Evolutionary conservation across 2,113 vertebrate species (phyloP), one percentile per base, ranked within the genome.

Genomic region (Vanacampus margaritifer): DNA sequence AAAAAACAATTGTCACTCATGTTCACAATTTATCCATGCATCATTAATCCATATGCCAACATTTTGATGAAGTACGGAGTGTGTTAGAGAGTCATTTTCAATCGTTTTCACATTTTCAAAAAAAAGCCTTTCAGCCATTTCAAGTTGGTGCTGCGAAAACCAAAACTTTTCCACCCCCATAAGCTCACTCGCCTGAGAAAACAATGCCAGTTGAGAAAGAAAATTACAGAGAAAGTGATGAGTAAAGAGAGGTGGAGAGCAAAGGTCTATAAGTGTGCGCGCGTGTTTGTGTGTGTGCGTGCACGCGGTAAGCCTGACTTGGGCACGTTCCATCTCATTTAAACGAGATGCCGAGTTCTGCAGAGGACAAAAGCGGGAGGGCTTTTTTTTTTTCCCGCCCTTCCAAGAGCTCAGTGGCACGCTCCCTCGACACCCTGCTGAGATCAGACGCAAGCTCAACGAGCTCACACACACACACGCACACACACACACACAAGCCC

Each of bases 351-450:
- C 43, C 54, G 59, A 80, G 68, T 67, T 74, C 50, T 61, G 67
- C 26, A 48, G 78, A 79, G 74, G 72, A 79, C 76, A 77, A 73
- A 80, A 79, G 73, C 37, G 63, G 57, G 54, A 51, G 68, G 69
- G 51, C 76, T 74, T 77, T 39, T 76, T 37, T 24, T 32, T n/a
- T n/a, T 6, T 28, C 13, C 10, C 5, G 12, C 36, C 6, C n/a
- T 13, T 37, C 3, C 5, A 48, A 64, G 68, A 54, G 58, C 56
- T 75, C 14, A 21, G 62, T 62, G 79, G 78, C 66, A 69, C 64
- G 43, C 8, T 78, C 68, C 66, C 32, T 48, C 3, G 51, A 24
- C 65, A 59, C 60, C 75, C 68, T 6, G 19, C 73, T 59, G 76
- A 79, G 70, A 76, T 79, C 56, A 79, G 69, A 75, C 67, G 73